phyloP scores from a whole-genome alignment of 1,140 invertebrate genomes.

The Arctopsyche grandis region DNA sequence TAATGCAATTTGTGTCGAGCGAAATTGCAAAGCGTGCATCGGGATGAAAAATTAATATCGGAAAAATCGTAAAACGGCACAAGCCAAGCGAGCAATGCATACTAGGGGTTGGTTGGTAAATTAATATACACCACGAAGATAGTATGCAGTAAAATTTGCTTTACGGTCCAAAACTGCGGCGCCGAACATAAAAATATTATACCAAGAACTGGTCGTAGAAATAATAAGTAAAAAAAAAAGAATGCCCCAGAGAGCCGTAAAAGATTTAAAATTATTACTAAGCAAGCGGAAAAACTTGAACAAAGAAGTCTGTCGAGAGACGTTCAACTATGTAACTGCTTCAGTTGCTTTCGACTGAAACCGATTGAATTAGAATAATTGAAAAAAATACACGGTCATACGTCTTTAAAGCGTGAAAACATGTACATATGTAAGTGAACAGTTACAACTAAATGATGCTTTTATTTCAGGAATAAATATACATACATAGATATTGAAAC shows the following conservation, averaged over 20 bases:
- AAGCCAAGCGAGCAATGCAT: slow-evolving; percentile 11
- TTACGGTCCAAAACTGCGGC: slow-evolving; percentile 43
- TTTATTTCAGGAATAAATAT: too few species aligned
- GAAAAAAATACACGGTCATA: too few species aligned
- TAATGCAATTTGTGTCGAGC: not conserved
- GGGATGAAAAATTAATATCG: slow-evolving; percentile 22
- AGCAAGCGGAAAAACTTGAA: not conserved
- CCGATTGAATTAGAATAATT: too few species aligned
- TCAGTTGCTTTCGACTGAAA: too few species aligned
- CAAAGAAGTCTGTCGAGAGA: not conserved
- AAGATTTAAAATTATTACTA: not conserved
- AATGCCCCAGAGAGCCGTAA: too few species aligned
- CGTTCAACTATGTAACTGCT: not conserved
- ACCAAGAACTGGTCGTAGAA: not conserved
- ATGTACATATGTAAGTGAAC: too few species aligned
- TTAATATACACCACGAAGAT: slow-evolving; percentile 35
- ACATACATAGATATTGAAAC: too few species aligned
- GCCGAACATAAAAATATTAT: slow-evolving; percentile 49
- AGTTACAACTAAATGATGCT: too few species aligned
- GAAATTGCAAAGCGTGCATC: not conserved
- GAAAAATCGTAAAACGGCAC: slow-evolving; percentile 30
- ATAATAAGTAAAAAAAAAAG: not conserved
- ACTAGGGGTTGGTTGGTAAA: too few species aligned
- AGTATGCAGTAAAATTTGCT: slow-evolving; percentile 51
- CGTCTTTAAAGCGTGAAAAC: too few species aligned